Conservation (phyloP, 2,888 invertebrate genomes). For the Chaitophorus viminalis region DNA sequence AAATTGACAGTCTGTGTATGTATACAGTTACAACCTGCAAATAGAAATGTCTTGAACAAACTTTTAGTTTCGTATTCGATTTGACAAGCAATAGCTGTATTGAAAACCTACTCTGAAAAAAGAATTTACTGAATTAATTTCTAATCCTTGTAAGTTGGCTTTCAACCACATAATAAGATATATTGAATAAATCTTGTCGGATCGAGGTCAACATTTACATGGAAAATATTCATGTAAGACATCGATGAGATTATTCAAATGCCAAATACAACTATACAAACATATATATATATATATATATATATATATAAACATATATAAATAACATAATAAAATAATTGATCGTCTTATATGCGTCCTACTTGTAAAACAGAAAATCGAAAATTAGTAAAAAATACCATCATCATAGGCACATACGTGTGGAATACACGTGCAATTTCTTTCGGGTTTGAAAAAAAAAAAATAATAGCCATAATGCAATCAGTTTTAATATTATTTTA, state of each 20-base stretch:
- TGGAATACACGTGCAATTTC: background rate
- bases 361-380: background rate
- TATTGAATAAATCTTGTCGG: background rate
- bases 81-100: constrained; percentile 1
- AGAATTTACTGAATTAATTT: background rate
- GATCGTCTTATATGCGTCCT: background rate
- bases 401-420: background rate
- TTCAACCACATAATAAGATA: background rate
- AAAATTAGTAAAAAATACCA: background rate
- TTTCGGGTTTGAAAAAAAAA: background rate
- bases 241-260: background rate
- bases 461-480: background rate
- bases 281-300: too few relatives aligned
- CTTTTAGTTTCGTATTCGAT: background rate
- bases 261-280: background rate
- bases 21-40: background rate
- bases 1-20: background rate
- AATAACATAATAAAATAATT: background rate
- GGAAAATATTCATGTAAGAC: background rate
- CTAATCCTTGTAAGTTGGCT: background rate
- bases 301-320: too few relatives aligned
- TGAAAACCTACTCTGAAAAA: background rate
- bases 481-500: background rate
- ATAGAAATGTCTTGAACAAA: constrained; percentile 2
- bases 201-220: constrained; percentile 4